Evolutionary conservation across 1,140 invertebrate species (phyloP).

Genomic region (Lasaia peninsularis): DNA sequence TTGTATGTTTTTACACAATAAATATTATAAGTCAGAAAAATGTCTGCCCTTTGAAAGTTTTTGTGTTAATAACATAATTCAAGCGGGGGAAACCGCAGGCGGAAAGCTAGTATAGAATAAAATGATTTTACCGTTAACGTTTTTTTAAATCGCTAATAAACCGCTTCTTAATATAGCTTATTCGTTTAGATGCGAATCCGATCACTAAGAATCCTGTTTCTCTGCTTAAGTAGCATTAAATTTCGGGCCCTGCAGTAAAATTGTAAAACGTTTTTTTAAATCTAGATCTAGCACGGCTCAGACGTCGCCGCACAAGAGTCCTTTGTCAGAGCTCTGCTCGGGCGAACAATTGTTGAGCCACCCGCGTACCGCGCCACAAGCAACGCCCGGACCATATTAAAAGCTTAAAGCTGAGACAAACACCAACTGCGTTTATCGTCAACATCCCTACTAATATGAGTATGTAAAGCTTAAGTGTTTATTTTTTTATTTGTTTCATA

Average conservation of each 20-base stretch:
- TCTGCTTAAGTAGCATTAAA: background rate
- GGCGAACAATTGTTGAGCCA: conserved; percentile 51
- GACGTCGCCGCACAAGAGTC: conserved; percentile 43
- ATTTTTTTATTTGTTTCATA: no score
- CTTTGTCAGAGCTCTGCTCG: conserved; percentile 49
- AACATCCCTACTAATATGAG: background rate
- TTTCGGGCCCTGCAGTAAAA: conserved; percentile 16
- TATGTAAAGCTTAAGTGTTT: no score
- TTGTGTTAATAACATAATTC: no score
- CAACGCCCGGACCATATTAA: conserved; percentile 13
- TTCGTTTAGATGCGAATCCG: no score
- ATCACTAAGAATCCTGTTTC: background rate
- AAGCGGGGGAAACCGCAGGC: no score
- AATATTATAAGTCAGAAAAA: no score
- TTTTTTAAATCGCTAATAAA: no score
- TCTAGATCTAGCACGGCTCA: conserved; percentile 28
- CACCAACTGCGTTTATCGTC: background rate
- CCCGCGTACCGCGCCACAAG: conserved; percentile 21
- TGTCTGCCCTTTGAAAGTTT: no score
- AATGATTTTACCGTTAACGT: no score
- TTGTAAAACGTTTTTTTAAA: conserved; percentile 31
- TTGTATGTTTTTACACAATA: no score
- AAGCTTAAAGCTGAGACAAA: conserved; percentile 6
- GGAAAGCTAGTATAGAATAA: no score
- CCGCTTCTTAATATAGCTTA: no score